Conservation (phyloP, 2,888 invertebrate species). For the Altica lythri region DNA sequence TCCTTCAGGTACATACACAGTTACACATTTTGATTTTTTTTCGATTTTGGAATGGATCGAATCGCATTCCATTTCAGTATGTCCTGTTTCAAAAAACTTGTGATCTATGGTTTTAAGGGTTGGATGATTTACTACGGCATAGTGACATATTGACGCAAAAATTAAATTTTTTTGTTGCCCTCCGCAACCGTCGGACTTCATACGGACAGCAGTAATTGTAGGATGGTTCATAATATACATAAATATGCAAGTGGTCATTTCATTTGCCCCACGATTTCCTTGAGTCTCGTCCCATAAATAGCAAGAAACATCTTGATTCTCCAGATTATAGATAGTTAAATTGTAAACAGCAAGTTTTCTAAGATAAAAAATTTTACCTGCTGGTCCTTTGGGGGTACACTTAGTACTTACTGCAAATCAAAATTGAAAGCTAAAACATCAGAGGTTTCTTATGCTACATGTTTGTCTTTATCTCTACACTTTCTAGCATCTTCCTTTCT, state of each 20-base stretch:
- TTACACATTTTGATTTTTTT: constrained; percentile 24
- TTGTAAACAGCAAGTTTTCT: too few species aligned
- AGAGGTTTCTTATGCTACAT: constrained; percentile 28
- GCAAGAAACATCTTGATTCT: constrained; percentile 46
- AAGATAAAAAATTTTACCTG: constrained; percentile 44
- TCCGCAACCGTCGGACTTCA: constrained; percentile 34
- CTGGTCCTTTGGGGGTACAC: constrained; percentile 41
- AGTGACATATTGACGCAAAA: constrained; percentile 29
- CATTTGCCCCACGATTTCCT: constrained; percentile 14
- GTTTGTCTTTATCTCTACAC: constrained; percentile 42
- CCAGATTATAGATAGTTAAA: too few species aligned
- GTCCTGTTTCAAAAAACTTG: constrained; percentile 25
- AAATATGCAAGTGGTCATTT: constrained; percentile 8
- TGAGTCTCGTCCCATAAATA: too few species aligned
- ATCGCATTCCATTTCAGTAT: constrained; percentile 31
- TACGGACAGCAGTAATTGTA: constrained; percentile 26
- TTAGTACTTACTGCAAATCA: constrained; percentile 45
- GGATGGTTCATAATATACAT: constrained; percentile 25
- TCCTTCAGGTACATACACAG: constrained; percentile 37
- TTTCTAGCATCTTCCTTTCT: constrained; percentile 36
- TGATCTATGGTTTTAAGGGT: constrained; percentile 28
- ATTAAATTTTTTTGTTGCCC: constrained; percentile 31
- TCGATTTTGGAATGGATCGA: constrained; percentile 44
- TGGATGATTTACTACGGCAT: constrained; percentile 24
- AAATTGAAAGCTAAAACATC: constrained; percentile 42